phyloP scores from a whole-genome alignment of 1,140 invertebrate species.

The Pseudomyrmex flavicornis region DNA sequence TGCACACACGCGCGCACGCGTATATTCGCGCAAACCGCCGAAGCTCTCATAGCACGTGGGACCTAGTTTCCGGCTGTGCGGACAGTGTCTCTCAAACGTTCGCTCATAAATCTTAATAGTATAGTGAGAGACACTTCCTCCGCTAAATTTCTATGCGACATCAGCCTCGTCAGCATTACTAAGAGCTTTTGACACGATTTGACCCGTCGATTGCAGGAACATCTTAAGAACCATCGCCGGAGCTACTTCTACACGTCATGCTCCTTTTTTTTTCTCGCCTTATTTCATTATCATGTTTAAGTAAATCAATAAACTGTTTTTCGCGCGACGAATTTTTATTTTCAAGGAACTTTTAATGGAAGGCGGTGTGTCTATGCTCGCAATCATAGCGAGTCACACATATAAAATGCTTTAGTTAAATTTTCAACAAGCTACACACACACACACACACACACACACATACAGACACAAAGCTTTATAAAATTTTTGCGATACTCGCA shows the following conservation, averaged over 20 bases:
- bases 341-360: not conserved
- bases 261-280: not conserved
- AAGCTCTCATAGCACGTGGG: slow-evolving; percentile 67
- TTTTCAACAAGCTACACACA: slow-evolving; percentile 30
- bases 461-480: slow-evolving; percentile 18
- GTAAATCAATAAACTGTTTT: slow-evolving; percentile 3
- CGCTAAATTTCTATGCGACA: slow-evolving; percentile 32
- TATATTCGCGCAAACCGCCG: slow-evolving; percentile 46
- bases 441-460: too few relatives aligned
- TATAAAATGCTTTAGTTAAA: slow-evolving; percentile 38
- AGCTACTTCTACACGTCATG: slow-evolving; percentile 1
- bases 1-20: slow-evolving; percentile 44
- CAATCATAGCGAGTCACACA: not conserved
- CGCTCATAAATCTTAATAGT: slow-evolving; percentile 76
- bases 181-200: slow-evolving; percentile 54
- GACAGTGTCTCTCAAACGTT: slow-evolving; percentile 74
- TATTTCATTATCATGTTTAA: not conserved
- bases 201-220: slow-evolving; percentile 53
- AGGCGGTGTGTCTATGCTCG: not conserved
- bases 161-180: slow-evolving; percentile 53
- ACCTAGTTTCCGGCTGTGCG: slow-evolving; percentile 69
- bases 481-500: slow-evolving; percentile 36
- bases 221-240: slow-evolving; percentile 3
- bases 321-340: slow-evolving; percentile 15
- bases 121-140: slow-evolving; percentile 63